Percentiles rank a stretch among this genome's conserved stretches.
These are phyloP conservation scores for Pangasius larnaudii DNA, from an alignment of 2,797 vertebrate species.

Conservation along the genomic window DNA sequence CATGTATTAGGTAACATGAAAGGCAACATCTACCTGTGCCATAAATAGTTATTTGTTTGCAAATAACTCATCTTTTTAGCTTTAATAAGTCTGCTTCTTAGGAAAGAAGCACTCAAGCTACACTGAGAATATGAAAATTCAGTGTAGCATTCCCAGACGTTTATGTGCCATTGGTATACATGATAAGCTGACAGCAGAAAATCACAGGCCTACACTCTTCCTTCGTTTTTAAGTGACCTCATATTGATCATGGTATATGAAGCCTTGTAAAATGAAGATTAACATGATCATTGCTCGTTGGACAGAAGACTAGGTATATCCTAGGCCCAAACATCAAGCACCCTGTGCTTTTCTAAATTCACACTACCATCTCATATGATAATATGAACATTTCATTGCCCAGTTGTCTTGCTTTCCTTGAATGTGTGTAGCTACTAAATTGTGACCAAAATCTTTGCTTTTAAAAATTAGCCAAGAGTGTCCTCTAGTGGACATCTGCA, in stretches of 20 bases:
- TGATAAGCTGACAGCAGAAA: not conserved
- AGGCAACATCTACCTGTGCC: not conserved
- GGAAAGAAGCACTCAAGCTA: not conserved
- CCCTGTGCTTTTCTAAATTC: not conserved
- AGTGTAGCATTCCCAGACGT: not conserved
- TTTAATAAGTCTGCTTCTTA: not conserved
- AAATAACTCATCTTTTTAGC: not conserved
- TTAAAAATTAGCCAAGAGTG: not conserved
- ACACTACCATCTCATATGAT: not conserved
- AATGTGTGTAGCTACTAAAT: not conserved
- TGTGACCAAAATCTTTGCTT: not conserved
- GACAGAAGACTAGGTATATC: not conserved
- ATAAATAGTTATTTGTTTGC: not conserved
- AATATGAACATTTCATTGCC: not conserved
- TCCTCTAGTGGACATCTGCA: slow-evolving; percentile 35
- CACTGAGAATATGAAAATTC: not conserved
- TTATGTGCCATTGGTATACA: not conserved
- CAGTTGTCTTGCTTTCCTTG: not conserved
- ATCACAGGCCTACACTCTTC: not conserved
- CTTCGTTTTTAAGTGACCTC: not conserved
- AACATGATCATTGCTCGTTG: not conserved
- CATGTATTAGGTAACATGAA: not conserved
- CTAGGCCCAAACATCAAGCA: not conserved
- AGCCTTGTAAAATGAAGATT: not conserved
- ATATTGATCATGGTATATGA: not conserved